Percentiles rank a stretch among this genome's conserved stretches.
These are phyloP conservation scores for Sitophilus oryzae DNA, from an alignment of 1,140 invertebrate genomes.

Conservation along the genomic window DNA sequence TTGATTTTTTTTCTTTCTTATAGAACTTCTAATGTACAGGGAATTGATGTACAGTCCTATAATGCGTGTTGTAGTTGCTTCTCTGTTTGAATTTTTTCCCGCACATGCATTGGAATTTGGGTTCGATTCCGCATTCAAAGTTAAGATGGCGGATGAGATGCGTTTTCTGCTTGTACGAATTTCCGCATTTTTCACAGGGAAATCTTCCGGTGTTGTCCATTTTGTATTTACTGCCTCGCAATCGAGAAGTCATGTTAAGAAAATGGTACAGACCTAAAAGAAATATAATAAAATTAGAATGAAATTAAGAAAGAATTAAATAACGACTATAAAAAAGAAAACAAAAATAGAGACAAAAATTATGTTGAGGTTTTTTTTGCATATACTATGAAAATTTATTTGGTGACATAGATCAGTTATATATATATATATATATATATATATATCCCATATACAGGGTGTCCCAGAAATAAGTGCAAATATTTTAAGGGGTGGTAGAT, in stretches of 20 bases:
- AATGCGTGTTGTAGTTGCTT: conserved; percentile 43
- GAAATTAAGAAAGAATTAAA: too few species aligned
- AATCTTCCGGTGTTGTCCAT: conserved; percentile 28
- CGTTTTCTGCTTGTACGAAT: conserved; percentile 50
- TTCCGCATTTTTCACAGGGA: conserved; percentile 48
- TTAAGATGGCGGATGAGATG: conserved; percentile 48
- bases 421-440: too few species aligned
- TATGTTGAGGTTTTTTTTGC: too few species aligned
- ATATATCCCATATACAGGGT: too few species aligned
- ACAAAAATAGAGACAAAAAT: too few species aligned
- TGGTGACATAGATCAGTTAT: too few species aligned
- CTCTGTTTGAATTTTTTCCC: conserved; percentile 45
- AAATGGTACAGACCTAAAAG: conserved; percentile 8
- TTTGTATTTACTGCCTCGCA: conserved; percentile 28
- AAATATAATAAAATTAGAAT: too few species aligned
- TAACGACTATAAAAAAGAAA: too few species aligned
- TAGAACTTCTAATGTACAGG: neutral
- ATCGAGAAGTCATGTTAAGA: neutral
- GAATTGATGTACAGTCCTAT: conserved; percentile 26
- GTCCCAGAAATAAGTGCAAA: too few species aligned
- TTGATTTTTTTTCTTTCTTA: too few species aligned
- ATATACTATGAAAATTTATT: too few species aligned
- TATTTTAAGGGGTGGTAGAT: too few species aligned
- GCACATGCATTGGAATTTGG: conserved; percentile 51
- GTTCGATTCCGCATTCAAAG: conserved; percentile 52